Percentiles rank a stretch among this genome's conserved stretches.
phyloP scores from a whole-genome alignment of 2,888 invertebrate species.

The Gonocerus acuteangulatus region DNA sequence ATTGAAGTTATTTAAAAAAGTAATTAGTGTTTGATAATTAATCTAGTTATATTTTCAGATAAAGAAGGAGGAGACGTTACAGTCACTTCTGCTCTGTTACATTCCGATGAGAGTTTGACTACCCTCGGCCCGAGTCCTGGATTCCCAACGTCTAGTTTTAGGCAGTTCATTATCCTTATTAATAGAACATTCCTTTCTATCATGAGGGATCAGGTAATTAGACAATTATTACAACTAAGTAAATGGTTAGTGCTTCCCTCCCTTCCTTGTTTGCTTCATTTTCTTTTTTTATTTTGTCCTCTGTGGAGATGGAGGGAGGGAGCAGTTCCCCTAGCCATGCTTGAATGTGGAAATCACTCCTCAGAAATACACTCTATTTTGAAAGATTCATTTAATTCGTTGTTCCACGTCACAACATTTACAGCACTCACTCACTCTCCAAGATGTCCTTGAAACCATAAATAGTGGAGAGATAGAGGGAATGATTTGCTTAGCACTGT shows the following conservation, averaged over 20 bases:
- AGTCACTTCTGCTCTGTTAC: slow-evolving; percentile 61
- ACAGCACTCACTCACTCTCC: too few species aligned
- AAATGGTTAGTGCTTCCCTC: background rate
- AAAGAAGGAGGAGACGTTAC: slow-evolving; percentile 50
- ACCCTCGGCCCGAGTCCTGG: slow-evolving; percentile 44
- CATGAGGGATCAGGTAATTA: slow-evolving; percentile 59
- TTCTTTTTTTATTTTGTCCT: background rate
- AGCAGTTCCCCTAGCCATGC: too few species aligned
- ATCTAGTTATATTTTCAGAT: slow-evolving; percentile 44
- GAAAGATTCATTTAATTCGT: too few species aligned
- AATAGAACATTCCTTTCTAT: slow-evolving; percentile 76
- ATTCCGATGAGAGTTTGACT: slow-evolving; percentile 64
- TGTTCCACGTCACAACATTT: too few species aligned
- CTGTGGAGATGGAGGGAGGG: background rate
- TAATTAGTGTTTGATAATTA: too few species aligned
- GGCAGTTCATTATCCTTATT: slow-evolving; percentile 80
- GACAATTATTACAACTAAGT: too few species aligned
- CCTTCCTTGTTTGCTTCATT: background rate
- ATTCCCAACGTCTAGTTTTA: slow-evolving; percentile 73
- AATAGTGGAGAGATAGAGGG: too few species aligned
- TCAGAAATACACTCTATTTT: too few species aligned
- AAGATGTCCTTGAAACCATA: too few species aligned
- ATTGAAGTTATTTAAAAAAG: too few species aligned
- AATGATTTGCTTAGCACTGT: too few species aligned
- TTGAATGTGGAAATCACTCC: too few species aligned